These are phyloP conservation scores for Syngnathus floridae DNA, from an alignment of 2,113 vertebrate genomes.

Conservation along the genomic window DNA sequence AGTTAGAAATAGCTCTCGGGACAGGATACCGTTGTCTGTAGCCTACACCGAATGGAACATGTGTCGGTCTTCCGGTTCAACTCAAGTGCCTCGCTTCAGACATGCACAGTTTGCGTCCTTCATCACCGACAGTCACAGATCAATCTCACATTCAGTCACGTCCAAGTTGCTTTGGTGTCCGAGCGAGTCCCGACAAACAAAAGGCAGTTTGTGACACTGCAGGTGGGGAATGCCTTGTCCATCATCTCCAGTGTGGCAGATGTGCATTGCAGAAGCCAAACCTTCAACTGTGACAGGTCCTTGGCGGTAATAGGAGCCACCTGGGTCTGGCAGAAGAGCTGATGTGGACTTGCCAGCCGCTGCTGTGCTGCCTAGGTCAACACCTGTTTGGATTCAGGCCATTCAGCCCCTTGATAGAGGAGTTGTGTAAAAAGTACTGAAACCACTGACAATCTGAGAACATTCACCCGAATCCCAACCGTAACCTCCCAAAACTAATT, in stretches of 20 bases:
- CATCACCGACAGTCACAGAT: neutral
- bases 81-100: no score
- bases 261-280: neutral
- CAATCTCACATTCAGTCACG: neutral
- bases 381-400: neutral
- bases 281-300: neutral
- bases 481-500: no score
- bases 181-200: no score
- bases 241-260: neutral
- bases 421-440: neutral
- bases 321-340: neutral
- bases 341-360: no score
- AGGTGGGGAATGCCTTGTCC: neutral
- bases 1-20: no score
- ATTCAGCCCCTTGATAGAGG: neutral
- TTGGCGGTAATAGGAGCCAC: neutral
- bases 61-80: no score
- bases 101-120: neutral
- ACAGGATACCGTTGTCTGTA: no score
- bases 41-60: no score
- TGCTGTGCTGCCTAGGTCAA: no score
- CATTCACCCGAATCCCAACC: no score
- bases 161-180: neutral
- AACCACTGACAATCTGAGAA: neutral
- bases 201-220: neutral